Evolutionary conservation across 2,797 vertebrate species (phyloP).

Genomic region (Megaceryle alcyon): DNA sequence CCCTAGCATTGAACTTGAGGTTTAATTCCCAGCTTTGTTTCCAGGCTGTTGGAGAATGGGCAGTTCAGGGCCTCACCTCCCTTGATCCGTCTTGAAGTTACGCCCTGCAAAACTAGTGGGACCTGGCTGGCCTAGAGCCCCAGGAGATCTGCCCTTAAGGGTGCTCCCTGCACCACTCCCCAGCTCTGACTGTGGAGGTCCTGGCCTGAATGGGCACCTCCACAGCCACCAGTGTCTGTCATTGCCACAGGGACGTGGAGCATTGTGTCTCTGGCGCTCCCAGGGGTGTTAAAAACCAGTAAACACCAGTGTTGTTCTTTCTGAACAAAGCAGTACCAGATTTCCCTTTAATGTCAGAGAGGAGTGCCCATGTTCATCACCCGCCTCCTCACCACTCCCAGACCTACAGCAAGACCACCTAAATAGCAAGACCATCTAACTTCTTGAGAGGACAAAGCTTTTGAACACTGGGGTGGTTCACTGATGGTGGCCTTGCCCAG

Average conservation of each 20-base stretch:
- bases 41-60: not conserved
- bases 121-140: not conserved
- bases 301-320: not conserved
- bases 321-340: not conserved
- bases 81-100: not conserved
- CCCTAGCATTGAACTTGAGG: not conserved
- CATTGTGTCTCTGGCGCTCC: not conserved
- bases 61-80: not conserved
- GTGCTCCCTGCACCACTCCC: not conserved
- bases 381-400: not conserved
- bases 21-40: not conserved
- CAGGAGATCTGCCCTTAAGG: not conserved
- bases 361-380: accelerated
- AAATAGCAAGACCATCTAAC: not conserved
- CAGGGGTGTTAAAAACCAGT: not conserved
- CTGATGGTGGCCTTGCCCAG: accelerated
- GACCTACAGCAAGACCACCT: not conserved
- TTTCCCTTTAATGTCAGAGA: not conserved
- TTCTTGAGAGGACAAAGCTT: not conserved
- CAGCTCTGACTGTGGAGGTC: not conserved
- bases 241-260: not conserved
- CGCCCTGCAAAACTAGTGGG: accelerated
- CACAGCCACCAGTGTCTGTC: too few relatives aligned
- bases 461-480: accelerated
- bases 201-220: accelerated